A percentile compares a stretch with the other conserved stretches of the same genome.
These are phyloP conservation scores for Peromyscus polionotus DNA, from an alignment of 2,113 vertebrate genomes.

Conservation along the genomic window DNA sequence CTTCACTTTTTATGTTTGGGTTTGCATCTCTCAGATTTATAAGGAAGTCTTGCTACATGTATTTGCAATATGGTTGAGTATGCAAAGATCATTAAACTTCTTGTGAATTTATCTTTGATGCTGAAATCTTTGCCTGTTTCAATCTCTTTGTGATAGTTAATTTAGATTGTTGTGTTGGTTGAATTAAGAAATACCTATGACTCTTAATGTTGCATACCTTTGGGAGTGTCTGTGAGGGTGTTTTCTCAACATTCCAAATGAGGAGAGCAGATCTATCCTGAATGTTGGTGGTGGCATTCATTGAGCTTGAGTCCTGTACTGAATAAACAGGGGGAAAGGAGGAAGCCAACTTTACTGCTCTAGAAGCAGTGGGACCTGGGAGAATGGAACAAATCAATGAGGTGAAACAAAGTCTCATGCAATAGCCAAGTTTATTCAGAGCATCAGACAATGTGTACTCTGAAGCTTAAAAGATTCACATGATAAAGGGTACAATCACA, in stretches of 20 bases:
- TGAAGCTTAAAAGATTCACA: background rate
- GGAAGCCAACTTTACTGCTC: background rate
- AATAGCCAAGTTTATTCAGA: background rate
- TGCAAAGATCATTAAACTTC: background rate
- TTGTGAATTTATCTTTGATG: background rate
- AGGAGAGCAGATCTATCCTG: background rate
- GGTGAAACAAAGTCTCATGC: background rate
- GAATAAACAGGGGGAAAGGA: background rate
- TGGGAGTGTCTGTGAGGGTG: background rate
- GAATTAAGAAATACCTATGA: background rate
- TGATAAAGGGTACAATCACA: background rate
- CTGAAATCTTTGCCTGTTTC: background rate
- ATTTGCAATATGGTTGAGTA: background rate
- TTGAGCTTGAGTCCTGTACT: background rate
- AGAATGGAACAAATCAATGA: background rate
- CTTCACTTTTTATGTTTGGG: conserved; percentile 7
- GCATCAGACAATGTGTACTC: background rate
- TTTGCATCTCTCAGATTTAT: background rate
- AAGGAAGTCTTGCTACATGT: background rate
- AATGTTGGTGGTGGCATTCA: background rate
- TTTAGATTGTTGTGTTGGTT: background rate
- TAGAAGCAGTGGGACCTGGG: no score
- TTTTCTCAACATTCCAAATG: background rate
- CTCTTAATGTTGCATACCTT: background rate
- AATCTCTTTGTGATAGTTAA: background rate